Conservation (phyloP, 2,888 invertebrate species). For the Eristalis intricaria region DNA sequence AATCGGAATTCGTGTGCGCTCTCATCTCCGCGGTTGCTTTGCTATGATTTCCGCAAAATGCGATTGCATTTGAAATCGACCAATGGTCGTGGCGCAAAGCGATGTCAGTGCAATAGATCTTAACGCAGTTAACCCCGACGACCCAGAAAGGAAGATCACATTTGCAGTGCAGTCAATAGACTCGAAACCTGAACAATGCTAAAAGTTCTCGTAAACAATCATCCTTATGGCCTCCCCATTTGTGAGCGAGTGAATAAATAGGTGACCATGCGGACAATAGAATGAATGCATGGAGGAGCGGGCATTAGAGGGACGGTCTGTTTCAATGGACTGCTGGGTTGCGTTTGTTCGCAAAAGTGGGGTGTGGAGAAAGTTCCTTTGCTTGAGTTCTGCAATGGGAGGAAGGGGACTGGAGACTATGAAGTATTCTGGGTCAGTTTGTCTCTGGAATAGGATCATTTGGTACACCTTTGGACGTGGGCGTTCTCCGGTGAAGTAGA, state of each 20-base stretch:
- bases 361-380: neutral
- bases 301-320: neutral
- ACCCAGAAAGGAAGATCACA: slow-evolving; percentile 55
- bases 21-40: slow-evolving; percentile 2
- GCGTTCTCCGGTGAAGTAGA: neutral
- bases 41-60: slow-evolving; percentile 23
- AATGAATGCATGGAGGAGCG: slow-evolving; percentile 2
- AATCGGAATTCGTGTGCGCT: slow-evolving; percentile 18
- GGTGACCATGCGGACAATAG: slow-evolving; percentile 48
- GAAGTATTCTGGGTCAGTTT: neutral
- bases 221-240: slow-evolving; percentile 50
- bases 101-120: slow-evolving; percentile 62
- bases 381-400: too few species aligned
- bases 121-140: slow-evolving; percentile 67
- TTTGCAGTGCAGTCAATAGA: slow-evolving; percentile 3
- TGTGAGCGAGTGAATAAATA: slow-evolving; percentile 27
- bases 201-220: slow-evolving; percentile 35
- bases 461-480: neutral
- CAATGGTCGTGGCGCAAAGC: slow-evolving; percentile 25
- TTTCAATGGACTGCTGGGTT: neutral
- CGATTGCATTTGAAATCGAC: slow-evolving; percentile 36
- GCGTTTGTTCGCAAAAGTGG: neutral
- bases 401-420: neutral
- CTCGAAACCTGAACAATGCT: slow-evolving; percentile 33
- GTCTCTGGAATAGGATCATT: neutral